These are phyloP conservation scores for Actinostola sp. DNA, from an alignment of 92 coral and sea anemone genomes.

Conservation along the genomic window DNA sequence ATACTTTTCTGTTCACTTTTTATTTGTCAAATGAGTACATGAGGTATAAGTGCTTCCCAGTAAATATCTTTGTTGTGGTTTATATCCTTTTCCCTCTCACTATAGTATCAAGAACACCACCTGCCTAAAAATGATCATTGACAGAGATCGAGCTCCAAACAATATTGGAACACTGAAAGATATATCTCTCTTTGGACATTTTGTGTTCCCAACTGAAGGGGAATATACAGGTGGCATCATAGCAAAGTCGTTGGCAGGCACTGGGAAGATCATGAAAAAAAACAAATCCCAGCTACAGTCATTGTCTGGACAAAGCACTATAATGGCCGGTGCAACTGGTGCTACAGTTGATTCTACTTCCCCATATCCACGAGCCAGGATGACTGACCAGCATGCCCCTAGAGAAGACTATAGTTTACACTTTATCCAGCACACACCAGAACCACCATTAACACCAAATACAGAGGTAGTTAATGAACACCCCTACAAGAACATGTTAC, in stretches of 20 bases:
- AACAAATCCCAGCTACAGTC: background rate
- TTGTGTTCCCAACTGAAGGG: conserved; percentile 6
- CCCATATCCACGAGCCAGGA: too few relatives aligned
- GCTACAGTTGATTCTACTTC: background rate
- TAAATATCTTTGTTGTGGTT: too few relatives aligned
- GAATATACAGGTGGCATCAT: conserved; percentile 6
- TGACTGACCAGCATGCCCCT: background rate
- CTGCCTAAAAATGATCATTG: background rate
- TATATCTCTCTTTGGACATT: conserved; percentile 14
- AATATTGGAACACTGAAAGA: conserved; percentile 8
- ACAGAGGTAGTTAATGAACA: too few relatives aligned
- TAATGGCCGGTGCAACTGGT: conserved; percentile 12
- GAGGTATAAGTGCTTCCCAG: too few relatives aligned
- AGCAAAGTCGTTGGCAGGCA: conserved; percentile 11
- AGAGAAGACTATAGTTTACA: background rate
- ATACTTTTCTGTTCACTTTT: too few relatives aligned
- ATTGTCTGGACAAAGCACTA: background rate
- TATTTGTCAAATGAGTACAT: too few relatives aligned
- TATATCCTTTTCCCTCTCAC: too few relatives aligned
- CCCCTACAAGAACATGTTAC: too few relatives aligned
- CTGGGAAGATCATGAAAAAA: conserved; percentile 6
- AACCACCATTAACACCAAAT: background rate
- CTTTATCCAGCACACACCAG: conserved; percentile 25
- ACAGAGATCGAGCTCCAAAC: too few relatives aligned
- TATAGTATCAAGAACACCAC: conserved; percentile 8